phyloP scores from a whole-genome alignment of 2,888 invertebrate genomes.

The Ophion obscuratus region DNA sequence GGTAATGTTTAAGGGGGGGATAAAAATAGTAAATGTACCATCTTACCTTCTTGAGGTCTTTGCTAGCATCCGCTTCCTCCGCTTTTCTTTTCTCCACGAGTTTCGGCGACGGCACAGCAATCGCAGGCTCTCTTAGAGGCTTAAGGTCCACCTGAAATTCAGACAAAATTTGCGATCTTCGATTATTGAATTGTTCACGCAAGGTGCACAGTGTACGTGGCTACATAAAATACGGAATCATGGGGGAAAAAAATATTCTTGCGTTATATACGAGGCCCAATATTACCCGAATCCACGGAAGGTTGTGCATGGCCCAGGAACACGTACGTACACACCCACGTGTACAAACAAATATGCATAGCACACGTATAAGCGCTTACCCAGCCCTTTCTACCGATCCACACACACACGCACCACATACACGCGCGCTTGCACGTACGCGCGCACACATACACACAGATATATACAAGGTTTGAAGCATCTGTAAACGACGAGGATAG shows the following conservation, averaged over 20 bases:
- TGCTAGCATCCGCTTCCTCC: slow-evolving; percentile 92
- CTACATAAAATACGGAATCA: not conserved
- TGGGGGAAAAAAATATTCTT: not conserved
- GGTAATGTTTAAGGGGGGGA: not conserved
- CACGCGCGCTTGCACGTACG: too few species aligned
- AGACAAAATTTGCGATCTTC: slow-evolving; percentile 13
- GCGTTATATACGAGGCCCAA: not conserved
- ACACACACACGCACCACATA: not conserved
- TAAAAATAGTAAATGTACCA: not conserved
- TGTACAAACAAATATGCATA: not conserved
- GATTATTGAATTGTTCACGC: not conserved
- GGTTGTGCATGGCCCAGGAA: not conserved
- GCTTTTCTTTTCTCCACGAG: slow-evolving; percentile 92
- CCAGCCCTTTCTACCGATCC: not conserved
- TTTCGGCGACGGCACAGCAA: slow-evolving; percentile 80
- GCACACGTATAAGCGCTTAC: slow-evolving; percentile 21
- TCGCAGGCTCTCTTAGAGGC: slow-evolving; percentile 80
- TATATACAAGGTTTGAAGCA: too few species aligned
- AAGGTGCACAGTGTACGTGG: not conserved
- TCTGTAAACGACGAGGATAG: slow-evolving; percentile 38
- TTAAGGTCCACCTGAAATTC: slow-evolving; percentile 81
- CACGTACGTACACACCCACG: not conserved
- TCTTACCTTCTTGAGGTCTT: slow-evolving; percentile 94
- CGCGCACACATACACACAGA: not conserved
- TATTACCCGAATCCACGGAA: not conserved